phyloP scores from a whole-genome alignment of 1,140 invertebrate species.

The Lordiphosa collinella region DNA sequence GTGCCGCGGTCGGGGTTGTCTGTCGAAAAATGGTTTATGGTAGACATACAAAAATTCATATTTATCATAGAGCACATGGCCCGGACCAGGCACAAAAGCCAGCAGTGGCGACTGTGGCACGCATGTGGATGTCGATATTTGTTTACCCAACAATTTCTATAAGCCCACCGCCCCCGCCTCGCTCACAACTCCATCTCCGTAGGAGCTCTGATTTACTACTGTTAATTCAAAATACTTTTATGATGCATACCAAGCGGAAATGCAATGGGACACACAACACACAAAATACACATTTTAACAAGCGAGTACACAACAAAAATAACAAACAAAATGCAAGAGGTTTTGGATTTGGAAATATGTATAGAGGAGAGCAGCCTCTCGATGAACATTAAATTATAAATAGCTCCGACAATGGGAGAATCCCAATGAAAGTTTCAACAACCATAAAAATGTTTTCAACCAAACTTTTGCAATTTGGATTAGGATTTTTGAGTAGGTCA shows the following conservation, averaged over 20 bases:
- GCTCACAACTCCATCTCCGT: slow-evolving; percentile 16
- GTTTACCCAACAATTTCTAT: slow-evolving; percentile 57
- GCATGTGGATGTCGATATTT: slow-evolving; percentile 56
- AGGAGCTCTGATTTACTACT: slow-evolving; percentile 48
- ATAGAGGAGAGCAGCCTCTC: not conserved
- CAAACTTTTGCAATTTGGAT: too few relatives aligned
- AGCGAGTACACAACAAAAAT: slow-evolving; percentile 35
- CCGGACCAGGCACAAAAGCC: not conserved
- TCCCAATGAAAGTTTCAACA: too few relatives aligned
- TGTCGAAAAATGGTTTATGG: slow-evolving; percentile 12
- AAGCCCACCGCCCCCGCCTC: not conserved
- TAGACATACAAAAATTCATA: slow-evolving; percentile 24
- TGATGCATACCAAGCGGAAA: slow-evolving; percentile 43
- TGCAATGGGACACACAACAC: slow-evolving; percentile 18
- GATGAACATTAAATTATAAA: not conserved
- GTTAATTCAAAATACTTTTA: slow-evolving; percentile 62
- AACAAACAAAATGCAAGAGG: slow-evolving; percentile 33
- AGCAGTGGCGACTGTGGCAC: slow-evolving; percentile 29
- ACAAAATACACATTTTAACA: slow-evolving; percentile 33
- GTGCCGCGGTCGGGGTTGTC: slow-evolving; percentile 9
- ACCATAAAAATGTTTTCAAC: too few relatives aligned
- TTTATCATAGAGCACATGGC: slow-evolving; percentile 31
- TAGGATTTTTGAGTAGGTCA: too few relatives aligned
- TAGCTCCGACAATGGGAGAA: too few relatives aligned
- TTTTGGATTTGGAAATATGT: not conserved